Percentiles rank a stretch among this genome's conserved stretches.
Evolutionary conservation across 2,797 vertebrate genomes (phyloP).

Genomic region (Mormyrus proboscirostris): DNA sequence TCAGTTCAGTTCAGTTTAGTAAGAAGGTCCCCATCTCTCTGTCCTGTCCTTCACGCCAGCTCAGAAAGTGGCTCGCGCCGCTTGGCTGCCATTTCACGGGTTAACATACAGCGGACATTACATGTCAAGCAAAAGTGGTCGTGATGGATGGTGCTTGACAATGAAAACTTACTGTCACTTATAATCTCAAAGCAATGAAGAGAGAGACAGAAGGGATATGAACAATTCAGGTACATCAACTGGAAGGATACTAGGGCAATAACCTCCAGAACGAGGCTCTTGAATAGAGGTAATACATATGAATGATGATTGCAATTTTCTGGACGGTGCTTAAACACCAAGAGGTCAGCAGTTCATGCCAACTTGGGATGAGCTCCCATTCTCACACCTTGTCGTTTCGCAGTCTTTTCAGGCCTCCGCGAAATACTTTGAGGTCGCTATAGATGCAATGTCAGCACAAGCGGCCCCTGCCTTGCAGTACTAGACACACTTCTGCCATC

Average conservation of each 20-base stretch:
- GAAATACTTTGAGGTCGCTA: neutral
- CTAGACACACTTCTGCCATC: neutral
- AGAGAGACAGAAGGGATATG: neutral
- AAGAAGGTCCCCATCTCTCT: neutral
- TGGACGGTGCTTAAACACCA: neutral
- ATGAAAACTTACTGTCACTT: neutral
- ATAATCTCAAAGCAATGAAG: neutral
- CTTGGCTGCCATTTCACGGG: neutral
- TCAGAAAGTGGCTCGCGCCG: neutral
- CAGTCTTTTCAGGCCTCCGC: neutral
- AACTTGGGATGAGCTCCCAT: neutral
- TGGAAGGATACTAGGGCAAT: neutral
- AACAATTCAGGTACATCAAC: neutral
- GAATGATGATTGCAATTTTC: neutral
- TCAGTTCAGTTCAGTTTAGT: neutral
- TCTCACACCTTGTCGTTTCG: neutral
- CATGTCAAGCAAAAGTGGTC: neutral
- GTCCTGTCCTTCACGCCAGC: neutral
- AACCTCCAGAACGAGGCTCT: neutral
- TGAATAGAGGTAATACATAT: neutral
- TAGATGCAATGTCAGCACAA: neutral
- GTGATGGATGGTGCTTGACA: neutral
- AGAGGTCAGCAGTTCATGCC: neutral
- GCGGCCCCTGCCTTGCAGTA: neutral
- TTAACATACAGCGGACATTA: neutral